phyloP scores from a whole-genome alignment of 2,888 invertebrate species.

The Sylvicola cinctus region DNA sequence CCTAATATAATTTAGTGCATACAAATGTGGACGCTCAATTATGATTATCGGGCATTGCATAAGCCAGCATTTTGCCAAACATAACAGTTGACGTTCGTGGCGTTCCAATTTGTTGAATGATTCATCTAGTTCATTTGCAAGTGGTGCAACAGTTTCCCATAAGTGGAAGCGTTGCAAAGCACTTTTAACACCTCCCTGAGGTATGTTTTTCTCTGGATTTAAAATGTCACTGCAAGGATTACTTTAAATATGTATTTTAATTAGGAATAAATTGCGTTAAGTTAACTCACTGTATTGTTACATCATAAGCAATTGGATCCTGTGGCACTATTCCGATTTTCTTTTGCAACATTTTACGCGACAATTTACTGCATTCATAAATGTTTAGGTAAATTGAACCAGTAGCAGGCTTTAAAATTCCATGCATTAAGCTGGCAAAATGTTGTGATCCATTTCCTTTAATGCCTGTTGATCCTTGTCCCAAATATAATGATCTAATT shows the following conservation, averaged over 20 bases:
- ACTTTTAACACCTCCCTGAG: neutral
- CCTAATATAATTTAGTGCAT: too few relatives aligned
- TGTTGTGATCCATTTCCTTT: neutral
- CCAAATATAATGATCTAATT: too few relatives aligned
- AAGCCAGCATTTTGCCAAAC: constrained; percentile 1
- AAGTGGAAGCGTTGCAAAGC: constrained; percentile 2
- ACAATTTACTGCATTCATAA: neutral
- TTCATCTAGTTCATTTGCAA: constrained; percentile 1
- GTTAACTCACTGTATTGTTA: neutral
- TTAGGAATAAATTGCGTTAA: too few relatives aligned
- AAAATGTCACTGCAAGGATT: neutral
- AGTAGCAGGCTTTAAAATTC: neutral
- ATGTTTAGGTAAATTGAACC: neutral
- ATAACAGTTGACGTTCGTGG: constrained; percentile 2
- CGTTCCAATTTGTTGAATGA: neutral
- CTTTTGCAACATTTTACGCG: neutral
- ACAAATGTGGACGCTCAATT: too few relatives aligned
- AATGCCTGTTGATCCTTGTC: neutral
- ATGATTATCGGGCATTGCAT: too few relatives aligned
- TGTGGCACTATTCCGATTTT: constrained; percentile 2
- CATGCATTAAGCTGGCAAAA: neutral
- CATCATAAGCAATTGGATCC: neutral
- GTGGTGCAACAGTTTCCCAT: neutral
- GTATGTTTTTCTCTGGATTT: neutral
- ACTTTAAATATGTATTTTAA: neutral